Percentiles rank a stretch among this genome's conserved stretches.
These are phyloP conservation scores for Notarius lentiginosus DNA, from an alignment of 2,113 vertebrate species.

Conservation along the genomic window DNA sequence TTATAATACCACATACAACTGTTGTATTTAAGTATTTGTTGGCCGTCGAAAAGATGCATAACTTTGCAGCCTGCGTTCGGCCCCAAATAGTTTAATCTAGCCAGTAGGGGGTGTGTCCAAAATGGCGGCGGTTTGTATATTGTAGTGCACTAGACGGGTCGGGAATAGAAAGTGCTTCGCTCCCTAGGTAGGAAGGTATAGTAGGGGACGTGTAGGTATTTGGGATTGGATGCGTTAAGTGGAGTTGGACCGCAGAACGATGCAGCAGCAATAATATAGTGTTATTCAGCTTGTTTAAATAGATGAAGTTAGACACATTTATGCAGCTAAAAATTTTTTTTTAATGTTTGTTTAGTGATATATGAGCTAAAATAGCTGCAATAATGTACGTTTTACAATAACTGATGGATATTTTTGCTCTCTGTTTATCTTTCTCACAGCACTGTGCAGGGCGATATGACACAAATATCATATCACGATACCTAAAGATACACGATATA, in stretches of 20 bases:
- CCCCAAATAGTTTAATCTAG: not conserved
- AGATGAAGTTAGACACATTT: not conserved
- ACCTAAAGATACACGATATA: not conserved
- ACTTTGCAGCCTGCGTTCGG: not conserved
- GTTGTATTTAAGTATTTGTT: too few relatives aligned
- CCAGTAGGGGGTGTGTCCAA: not conserved
- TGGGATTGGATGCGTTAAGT: not conserved
- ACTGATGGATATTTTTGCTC: too few relatives aligned
- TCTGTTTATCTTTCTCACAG: not conserved
- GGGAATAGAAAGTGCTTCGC: not conserved
- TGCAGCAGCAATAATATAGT: not conserved
- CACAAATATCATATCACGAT: not conserved
- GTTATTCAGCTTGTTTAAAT: not conserved
- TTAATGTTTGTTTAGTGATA: not conserved
- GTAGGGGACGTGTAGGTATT: not conserved
- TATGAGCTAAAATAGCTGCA: not conserved
- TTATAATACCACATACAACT: too few relatives aligned
- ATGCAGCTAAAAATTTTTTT: not conserved
- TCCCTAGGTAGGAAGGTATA: not conserved
- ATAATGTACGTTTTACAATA: not conserved
- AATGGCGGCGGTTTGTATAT: not conserved
- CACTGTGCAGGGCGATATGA: not conserved
- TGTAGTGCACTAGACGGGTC: not conserved
- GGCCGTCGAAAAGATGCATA: not conserved
- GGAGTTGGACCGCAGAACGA: not conserved